Evolutionary conservation across 2,797 vertebrate species (phyloP).

Genomic region (Poeciliopsis gracilis): DNA sequence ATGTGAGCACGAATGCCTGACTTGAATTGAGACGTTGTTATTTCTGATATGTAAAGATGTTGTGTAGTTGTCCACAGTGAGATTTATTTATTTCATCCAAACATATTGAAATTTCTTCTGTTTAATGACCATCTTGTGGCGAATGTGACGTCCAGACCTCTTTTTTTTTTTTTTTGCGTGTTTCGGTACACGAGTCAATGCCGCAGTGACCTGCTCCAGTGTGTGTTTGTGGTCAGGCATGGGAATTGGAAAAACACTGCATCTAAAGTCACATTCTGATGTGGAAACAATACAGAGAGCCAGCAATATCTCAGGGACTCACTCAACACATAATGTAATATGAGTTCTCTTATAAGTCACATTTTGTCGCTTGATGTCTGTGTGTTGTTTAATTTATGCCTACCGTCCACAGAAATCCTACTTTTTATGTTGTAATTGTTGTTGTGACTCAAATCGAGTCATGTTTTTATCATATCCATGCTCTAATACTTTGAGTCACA

Average conservation of each 20-base stretch:
- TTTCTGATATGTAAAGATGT: slow-evolving; percentile 48
- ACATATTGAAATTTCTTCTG: slow-evolving; percentile 35
- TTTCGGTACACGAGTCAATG: slow-evolving; percentile 4
- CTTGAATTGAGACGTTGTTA: slow-evolving; percentile 31
- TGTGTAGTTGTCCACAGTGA: slow-evolving; percentile 31
- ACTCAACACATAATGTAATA: slow-evolving; percentile 36
- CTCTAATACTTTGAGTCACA: not conserved
- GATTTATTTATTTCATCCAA: slow-evolving; percentile 63
- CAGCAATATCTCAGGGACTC: slow-evolving; percentile 76
- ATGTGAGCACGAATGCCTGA: slow-evolving; percentile 16
- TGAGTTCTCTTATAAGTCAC: slow-evolving; percentile 29
- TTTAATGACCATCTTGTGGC: slow-evolving; percentile 39
- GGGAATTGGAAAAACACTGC: slow-evolving; percentile 46
- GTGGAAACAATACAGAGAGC: slow-evolving; percentile 36
- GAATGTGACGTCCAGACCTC: slow-evolving; percentile 64
- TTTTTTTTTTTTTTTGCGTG: slow-evolving; percentile 16
- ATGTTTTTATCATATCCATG: not conserved
- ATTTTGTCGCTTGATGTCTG: slow-evolving; percentile 17
- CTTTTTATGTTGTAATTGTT: slow-evolving; percentile 9
- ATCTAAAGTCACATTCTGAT: slow-evolving; percentile 37
- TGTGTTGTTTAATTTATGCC: slow-evolving; percentile 25
- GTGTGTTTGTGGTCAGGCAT: slow-evolving; percentile 21
- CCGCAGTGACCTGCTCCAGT: slow-evolving; percentile 8
- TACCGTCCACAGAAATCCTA: slow-evolving; percentile 13
- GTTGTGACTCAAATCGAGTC: not conserved